phyloP scores from a whole-genome alignment of 1,140 invertebrate species.

The Lordiphosa collinella region DNA sequence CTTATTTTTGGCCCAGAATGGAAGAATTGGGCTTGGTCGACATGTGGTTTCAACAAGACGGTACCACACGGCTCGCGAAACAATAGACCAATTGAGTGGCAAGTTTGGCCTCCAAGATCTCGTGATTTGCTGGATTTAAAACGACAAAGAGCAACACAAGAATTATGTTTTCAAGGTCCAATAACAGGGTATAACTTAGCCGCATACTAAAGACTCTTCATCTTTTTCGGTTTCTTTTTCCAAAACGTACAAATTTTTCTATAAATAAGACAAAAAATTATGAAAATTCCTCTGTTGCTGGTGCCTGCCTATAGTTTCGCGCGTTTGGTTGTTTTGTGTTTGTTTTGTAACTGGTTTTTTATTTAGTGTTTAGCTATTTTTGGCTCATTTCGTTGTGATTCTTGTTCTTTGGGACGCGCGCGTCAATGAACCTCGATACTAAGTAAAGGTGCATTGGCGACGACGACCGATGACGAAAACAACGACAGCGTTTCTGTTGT shows the following conservation, averaged over 20 bases:
- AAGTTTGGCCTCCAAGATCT: no score
- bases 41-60: no score
- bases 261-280: conserved; percentile 74
- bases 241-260: conserved; percentile 29
- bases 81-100: no score
- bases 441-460: conserved; percentile 17
- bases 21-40: no score
- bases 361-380: conserved; percentile 65
- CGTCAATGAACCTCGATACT: conserved; percentile 61
- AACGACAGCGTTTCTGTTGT: conserved; percentile 12
- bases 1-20: no score
- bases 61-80: no score
- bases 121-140: no score
- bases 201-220: neutral
- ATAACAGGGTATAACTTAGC: no score
- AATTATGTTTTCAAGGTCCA: no score
- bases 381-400: conserved; percentile 74
- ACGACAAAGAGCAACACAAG: no score
- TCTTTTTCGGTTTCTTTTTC: conserved; percentile 16
- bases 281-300: conserved; percentile 50
- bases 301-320: conserved; percentile 1
- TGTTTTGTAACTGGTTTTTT: conserved; percentile 63
- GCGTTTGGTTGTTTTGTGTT: neutral
- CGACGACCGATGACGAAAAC: conserved; percentile 4
- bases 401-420: conserved; percentile 61